Conservation (phyloP, 2,113 vertebrate species). For the Coregonus clupeaformis region DNA sequence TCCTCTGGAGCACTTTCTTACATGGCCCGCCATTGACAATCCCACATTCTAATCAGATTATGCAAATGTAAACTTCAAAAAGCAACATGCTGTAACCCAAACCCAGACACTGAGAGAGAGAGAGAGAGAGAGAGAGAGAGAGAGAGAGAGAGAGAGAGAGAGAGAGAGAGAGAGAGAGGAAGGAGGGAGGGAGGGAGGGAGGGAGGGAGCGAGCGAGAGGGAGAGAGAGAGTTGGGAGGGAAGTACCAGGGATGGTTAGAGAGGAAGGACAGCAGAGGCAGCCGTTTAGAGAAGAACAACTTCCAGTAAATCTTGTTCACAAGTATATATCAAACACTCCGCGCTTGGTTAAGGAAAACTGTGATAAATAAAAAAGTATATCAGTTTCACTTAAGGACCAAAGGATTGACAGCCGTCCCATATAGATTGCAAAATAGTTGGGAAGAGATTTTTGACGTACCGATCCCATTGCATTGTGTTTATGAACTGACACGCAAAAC, state of each 20-base stretch:
- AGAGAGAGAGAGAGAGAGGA: neutral
- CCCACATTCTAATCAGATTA: slow-evolving; percentile 94
- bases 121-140: neutral
- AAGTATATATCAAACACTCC: neutral
- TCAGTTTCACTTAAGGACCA: no score
- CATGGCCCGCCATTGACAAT: slow-evolving; percentile 73
- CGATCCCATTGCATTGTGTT: no score
- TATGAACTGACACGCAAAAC: no score
- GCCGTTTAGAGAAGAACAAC: neutral
- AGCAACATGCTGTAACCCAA: slow-evolving; percentile 83
- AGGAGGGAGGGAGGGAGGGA: neutral
- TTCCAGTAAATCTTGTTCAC: neutral
- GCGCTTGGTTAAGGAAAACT: no score
- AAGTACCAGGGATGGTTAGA: neutral
- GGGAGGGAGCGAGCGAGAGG: neutral
- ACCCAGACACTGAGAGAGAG: slow-evolving; percentile 32
- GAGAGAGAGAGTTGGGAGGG: no score
- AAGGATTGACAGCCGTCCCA: no score
- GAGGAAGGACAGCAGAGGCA: neutral
- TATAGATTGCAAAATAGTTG: no score
- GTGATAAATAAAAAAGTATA: no score
- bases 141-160: slow-evolving; percentile 10
- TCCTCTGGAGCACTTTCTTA: slow-evolving; percentile 86
- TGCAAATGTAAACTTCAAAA: slow-evolving; percentile 98
- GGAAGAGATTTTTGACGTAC: no score